These are phyloP conservation scores for Drosophila limbata DNA, from an alignment of 2,888 invertebrate species.

Conservation along the genomic window DNA sequence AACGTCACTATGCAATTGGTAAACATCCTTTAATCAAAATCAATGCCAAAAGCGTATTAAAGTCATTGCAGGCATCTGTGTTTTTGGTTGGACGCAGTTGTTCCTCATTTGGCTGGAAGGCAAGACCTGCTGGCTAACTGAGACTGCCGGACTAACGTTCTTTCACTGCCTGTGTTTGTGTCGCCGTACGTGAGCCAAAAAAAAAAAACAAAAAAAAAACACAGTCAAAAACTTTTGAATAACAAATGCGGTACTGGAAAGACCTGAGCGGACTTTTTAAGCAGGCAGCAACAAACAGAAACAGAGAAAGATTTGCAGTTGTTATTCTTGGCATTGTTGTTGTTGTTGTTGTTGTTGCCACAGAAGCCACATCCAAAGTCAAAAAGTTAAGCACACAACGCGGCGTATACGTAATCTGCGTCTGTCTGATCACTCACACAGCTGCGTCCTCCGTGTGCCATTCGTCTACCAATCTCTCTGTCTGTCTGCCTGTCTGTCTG, in stretches of 20 bases:
- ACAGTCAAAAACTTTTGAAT: constrained; percentile 78
- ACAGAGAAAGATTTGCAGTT: constrained; percentile 44
- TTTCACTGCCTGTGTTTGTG: constrained; percentile 12
- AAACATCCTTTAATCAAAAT: constrained; percentile 13
- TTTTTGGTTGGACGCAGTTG: constrained; percentile 7
- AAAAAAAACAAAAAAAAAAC: constrained; percentile 15
- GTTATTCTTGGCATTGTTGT: constrained; percentile 21
- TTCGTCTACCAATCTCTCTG: constrained; percentile 27
- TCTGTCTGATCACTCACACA: constrained; percentile 52
- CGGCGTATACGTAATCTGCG: constrained; percentile 78
- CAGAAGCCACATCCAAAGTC: constrained; percentile 72
- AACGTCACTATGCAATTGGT: constrained; percentile 1
- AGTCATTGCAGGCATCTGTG: constrained; percentile 11
- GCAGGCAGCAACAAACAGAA: constrained; percentile 61
- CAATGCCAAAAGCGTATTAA: constrained; percentile 20
- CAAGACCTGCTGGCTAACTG: constrained; percentile 17
- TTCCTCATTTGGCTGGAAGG: constrained; percentile 15
- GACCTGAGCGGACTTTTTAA: constrained; percentile 78
- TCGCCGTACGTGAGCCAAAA: constrained; percentile 45
- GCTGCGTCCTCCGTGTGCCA: constrained; percentile 33
- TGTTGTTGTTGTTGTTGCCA: constrained; percentile 25
- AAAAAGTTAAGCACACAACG: constrained; percentile 77
- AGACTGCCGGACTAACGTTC: constrained; percentile 31
- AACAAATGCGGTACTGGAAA: constrained; percentile 73
- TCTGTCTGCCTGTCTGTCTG: constrained; percentile 14